phyloP scores from a whole-genome alignment of 2,888 invertebrate genomes.

The Iphiclides podalirius region DNA sequence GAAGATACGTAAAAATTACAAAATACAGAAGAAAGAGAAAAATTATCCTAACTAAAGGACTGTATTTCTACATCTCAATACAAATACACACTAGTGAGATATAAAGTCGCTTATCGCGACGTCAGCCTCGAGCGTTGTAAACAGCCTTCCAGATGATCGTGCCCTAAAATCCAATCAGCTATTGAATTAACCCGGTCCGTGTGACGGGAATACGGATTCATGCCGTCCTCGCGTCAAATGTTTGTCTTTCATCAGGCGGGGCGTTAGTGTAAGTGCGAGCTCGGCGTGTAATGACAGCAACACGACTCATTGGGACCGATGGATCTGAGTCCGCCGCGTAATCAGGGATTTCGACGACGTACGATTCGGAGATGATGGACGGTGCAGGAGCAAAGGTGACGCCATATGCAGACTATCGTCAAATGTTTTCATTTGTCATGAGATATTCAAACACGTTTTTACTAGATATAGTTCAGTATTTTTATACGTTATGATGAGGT shows the following conservation, averaged over 20 bases:
- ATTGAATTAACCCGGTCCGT: conserved; percentile 77
- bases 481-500: too few relatives aligned
- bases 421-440: too few relatives aligned
- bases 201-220: conserved; percentile 78
- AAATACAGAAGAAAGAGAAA: too few relatives aligned
- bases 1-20: too few relatives aligned
- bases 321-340: conserved; percentile 46
- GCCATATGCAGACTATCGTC: neutral
- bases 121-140: conserved; percentile 49
- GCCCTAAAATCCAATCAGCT: conserved; percentile 79
- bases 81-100: too few relatives aligned
- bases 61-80: too few relatives aligned
- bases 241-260: conserved; percentile 76
- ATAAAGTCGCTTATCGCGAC: conserved; percentile 10
- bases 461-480: too few relatives aligned
- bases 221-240: conserved; percentile 74
- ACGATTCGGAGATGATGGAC: neutral
- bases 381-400: neutral
- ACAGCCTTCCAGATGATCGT: conserved; percentile 59
- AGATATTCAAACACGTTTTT: too few relatives aligned
- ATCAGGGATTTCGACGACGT: conserved; percentile 31
- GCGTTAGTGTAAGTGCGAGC: conserved; percentile 69
- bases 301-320: conserved; percentile 41
- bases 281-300: conserved; percentile 57
- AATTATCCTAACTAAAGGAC: too few relatives aligned